Conservation (phyloP, 1,140 invertebrate species). For the Zaprionus lachaisei region DNA sequence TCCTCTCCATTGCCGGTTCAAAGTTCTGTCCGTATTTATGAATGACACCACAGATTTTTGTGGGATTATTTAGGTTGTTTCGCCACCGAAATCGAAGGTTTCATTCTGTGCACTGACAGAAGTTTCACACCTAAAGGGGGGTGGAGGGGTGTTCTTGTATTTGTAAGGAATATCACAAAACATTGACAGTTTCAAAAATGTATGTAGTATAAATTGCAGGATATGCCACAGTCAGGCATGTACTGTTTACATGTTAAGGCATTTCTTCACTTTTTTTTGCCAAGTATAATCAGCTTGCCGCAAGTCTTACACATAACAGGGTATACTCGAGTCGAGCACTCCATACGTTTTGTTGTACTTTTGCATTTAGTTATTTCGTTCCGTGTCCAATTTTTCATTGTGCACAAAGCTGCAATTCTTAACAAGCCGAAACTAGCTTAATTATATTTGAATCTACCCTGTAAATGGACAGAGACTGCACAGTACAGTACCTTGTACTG, state of each 20-base stretch:
- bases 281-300: no score
- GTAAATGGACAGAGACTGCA: not conserved
- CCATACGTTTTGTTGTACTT: not conserved
- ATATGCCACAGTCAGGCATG: not conserved
- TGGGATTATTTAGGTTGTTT: conserved; percentile 11
- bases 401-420: not conserved
- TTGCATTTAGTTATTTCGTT: not conserved
- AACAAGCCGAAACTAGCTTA: not conserved
- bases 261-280: no score
- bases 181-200: not conserved
- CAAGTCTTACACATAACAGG: not conserved
- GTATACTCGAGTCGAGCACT: not conserved
- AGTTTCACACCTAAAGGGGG: not conserved
- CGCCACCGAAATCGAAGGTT: not conserved
- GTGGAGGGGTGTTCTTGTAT: no score
- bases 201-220: not conserved
- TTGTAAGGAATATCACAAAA: not conserved
- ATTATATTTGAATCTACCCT: not conserved
- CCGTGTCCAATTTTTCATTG: not conserved
- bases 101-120: not conserved
- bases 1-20: no score
- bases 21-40: conserved; percentile 2
- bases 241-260: no score
- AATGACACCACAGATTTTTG: conserved; percentile 21
- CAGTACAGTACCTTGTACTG: no score